Conservation (phyloP, 2,113 vertebrate genomes). For the Morphnarchus princeps region DNA sequence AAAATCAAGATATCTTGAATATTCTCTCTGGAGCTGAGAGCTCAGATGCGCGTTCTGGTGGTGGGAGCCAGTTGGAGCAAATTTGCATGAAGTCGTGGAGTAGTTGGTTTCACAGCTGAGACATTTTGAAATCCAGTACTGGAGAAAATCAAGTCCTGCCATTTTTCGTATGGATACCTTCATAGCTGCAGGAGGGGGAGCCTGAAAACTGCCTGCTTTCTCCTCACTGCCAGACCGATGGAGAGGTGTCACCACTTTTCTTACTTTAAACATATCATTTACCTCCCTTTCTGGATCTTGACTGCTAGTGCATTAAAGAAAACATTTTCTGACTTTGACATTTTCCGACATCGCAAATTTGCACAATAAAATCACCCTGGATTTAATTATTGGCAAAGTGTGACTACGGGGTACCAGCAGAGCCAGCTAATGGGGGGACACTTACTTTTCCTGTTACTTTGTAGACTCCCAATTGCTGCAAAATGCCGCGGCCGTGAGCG, state of each 20-base stretch:
- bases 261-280: neutral
- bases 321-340: neutral
- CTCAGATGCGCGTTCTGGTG: neutral
- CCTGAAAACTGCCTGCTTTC: neutral
- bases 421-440: neutral
- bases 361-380: neutral
- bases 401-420: neutral
- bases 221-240: neutral
- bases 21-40: neutral
- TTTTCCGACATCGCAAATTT: neutral
- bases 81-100: neutral
- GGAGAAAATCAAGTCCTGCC: neutral
- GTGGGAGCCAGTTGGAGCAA: neutral
- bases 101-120: neutral
- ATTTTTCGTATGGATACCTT: neutral
- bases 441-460: neutral
- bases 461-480: neutral
- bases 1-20: neutral
- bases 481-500: rapidly evolving
- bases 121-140: neutral
- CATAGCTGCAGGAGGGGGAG: neutral
- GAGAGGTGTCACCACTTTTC: neutral
- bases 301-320: neutral
- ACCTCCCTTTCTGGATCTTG: neutral
- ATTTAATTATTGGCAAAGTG: neutral